Base-by-base conservation (phyloP, 1,140 invertebrate genomes). In the Bactericera cockerelli region DNA sequence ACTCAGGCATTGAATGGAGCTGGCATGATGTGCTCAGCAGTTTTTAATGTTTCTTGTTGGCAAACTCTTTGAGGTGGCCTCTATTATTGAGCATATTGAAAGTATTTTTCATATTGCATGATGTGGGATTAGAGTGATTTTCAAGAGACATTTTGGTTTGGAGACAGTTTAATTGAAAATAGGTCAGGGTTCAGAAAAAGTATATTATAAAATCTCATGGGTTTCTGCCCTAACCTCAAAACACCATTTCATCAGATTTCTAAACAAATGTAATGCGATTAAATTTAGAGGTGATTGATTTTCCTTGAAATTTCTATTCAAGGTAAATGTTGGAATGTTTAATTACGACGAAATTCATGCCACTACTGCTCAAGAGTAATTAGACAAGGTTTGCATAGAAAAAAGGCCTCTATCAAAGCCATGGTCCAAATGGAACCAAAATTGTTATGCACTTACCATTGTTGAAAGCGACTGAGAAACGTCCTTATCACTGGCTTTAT, bases 201-300 rank as follows among this genome's bases (percentile, higher is more conserved):
- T n/a, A n/a, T n/a, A n/a, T n/a, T n/a, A n/a, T n/a, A n/a, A n/a
- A n/a, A n/a, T n/a, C n/a, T n/a, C n/a, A n/a, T n/a, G n/a, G n/a
- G n/a, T n/a, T n/a, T 49, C 6, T 49, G 22, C 19, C 42, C 42
- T 49, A 49, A 49, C 42, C 42, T 49, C 42, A 49, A 49, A 49
- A 49, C 22, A 49, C n/a, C 8, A 49, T 49, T 49, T 49, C 42
- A 19, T 49, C 42, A 49, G 22, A 49, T 4, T 10, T 16, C 22
- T 6, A 49, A 49, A 49, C 22, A 16, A 49, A 6, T 22, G 3
- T 10, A 6, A 49, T 49, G 22, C n/a, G 22, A 49, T 49, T 49
- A 4, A 49, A 6, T 19, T 19, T n/a, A 8, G n/a, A 49, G 22
- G 22, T 49, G 42, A 49, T 8, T 19, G 8, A 49, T 19, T 6